phyloP scores from a whole-genome alignment of 2,888 invertebrate species.

The Oligia fasciuncula region DNA sequence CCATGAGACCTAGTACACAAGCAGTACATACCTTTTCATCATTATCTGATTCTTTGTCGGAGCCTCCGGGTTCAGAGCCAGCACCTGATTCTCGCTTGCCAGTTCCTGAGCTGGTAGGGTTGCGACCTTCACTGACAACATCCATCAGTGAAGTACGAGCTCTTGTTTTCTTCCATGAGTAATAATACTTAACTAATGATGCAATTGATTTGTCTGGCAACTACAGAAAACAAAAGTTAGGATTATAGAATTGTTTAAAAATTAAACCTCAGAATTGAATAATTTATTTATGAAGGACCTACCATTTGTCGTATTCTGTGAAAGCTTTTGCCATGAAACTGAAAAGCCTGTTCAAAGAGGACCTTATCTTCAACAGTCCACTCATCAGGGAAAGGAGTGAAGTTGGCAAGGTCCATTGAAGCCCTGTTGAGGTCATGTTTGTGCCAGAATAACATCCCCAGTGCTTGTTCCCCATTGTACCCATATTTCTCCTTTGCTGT shows the following conservation, averaged over 20 bases:
- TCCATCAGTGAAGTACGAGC: constrained; percentile 98
- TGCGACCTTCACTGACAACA: constrained; percentile 93
- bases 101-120: constrained; percentile 92
- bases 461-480: constrained; percentile 98
- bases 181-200: constrained; percentile 98
- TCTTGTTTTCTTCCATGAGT: constrained; percentile 99
- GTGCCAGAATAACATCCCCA: constrained; percentile 99
- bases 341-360: constrained; percentile 99
- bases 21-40: constrained; percentile 95
- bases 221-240: constrained; percentile 85
- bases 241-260: constrained; percentile 15
- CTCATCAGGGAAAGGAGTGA: constrained; percentile 99
- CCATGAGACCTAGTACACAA: constrained; percentile 46
- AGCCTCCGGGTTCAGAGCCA: constrained; percentile 94
- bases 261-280: not conserved
- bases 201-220: constrained; percentile 99
- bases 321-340: constrained; percentile 99
- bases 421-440: constrained; percentile 98
- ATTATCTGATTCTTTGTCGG: constrained; percentile 96
- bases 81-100: constrained; percentile 93
- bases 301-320: constrained; percentile 99
- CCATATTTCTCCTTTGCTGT: constrained; percentile 99
- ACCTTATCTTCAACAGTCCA: constrained; percentile 99
- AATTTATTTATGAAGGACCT: constrained; percentile 68
- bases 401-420: constrained; percentile 97